These are phyloP conservation scores for Prionailurus viverrinus DNA, from an alignment of 2,113 vertebrate species.

Conservation along the genomic window DNA sequence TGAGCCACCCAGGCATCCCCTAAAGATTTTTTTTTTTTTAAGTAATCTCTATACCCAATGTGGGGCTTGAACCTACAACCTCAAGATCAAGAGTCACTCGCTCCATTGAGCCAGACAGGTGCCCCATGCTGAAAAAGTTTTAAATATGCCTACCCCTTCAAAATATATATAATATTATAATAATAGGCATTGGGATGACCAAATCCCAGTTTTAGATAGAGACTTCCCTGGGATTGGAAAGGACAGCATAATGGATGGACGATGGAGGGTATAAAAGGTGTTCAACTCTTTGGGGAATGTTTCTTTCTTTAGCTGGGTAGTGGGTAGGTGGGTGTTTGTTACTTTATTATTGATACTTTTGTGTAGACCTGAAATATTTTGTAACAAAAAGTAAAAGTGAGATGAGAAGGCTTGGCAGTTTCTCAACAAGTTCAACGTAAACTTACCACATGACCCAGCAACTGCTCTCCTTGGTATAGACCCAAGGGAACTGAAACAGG, in stretches of 20 bases:
- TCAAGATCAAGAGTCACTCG: background rate
- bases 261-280: no score
- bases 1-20: no score
- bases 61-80: background rate
- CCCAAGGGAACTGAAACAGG: background rate
- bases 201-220: background rate
- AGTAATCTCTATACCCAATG: no score
- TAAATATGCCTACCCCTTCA: background rate
- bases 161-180: background rate
- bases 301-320: background rate
- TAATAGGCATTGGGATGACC: background rate
- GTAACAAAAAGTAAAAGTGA: background rate
- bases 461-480: background rate
- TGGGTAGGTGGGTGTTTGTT: background rate
- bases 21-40: background rate
- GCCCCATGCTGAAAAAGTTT: background rate
- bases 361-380: background rate
- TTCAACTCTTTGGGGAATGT: background rate
- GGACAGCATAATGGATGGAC: rapidly evolving
- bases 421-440: background rate
- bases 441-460: background rate
- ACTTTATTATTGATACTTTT: background rate
- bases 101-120: background rate
- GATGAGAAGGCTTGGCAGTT: background rate
- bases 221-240: background rate